Evolutionary conservation across 1,140 invertebrate genomes (phyloP).

Genomic region (Caenorhabditis brenneri): DNA sequence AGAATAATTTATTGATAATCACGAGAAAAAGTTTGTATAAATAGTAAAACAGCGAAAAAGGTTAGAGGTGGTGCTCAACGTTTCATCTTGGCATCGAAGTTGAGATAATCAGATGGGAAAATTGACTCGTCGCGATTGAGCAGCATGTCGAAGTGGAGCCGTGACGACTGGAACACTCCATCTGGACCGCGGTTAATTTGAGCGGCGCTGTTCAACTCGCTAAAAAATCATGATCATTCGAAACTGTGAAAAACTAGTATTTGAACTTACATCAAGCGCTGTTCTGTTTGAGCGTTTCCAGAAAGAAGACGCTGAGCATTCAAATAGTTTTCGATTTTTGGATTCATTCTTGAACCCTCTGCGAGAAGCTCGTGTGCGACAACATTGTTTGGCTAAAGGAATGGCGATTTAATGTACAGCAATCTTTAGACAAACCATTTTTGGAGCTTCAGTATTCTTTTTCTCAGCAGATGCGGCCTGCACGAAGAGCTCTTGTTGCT

Average conservation of each 20-base stretch:
- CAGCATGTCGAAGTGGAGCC: conserved; percentile 52
- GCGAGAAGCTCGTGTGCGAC: conserved; percentile 49
- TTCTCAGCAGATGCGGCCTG: not conserved
- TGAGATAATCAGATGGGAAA: conserved; percentile 49
- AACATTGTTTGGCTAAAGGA: conserved; percentile 40
- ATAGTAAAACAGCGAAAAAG: not conserved
- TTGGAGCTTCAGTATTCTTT: conserved; percentile 20
- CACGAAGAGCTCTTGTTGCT: conserved; percentile 12
- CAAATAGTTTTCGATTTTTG: conserved; percentile 26
- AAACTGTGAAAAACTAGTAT: not conserved
- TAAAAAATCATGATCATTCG: not conserved
- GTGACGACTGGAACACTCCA: conserved; percentile 51
- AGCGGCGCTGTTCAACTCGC: conserved; percentile 48
- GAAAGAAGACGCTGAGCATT: conserved; percentile 42
- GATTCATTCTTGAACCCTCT: conserved; percentile 45
- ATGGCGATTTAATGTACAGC: too few relatives aligned
- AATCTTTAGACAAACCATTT: not conserved
- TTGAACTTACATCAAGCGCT: conserved; percentile 34
- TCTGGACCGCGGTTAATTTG: conserved; percentile 53
- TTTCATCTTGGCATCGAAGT: conserved; percentile 49
- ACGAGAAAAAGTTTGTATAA: conserved; percentile 22
- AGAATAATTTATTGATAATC: conserved; percentile 33
- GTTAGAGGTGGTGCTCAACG: not conserved
- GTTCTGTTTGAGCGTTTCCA: conserved; percentile 49
- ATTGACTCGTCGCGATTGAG: conserved; percentile 47